phyloP scores from a whole-genome alignment of 2,888 invertebrate species.

The Odontocerum albicorne region DNA sequence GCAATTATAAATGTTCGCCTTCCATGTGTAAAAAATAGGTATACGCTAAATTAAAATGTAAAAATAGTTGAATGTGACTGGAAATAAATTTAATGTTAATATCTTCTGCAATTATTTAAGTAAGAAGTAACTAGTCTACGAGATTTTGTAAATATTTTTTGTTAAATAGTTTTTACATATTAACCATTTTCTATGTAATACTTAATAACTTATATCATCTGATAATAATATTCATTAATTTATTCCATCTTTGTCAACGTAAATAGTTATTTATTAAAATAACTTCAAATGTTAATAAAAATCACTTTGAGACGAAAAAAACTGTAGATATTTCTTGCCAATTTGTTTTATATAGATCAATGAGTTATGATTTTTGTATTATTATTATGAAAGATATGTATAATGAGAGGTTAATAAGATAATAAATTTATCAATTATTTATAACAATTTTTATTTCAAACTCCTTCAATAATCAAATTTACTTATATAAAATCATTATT shows the following conservation, averaged over 20 bases:
- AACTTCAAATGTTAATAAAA: conserved; percentile 28
- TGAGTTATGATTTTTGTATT: conserved; percentile 26
- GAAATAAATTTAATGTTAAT: conserved; percentile 1
- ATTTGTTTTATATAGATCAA: conserved; percentile 27
- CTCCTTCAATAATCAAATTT: neutral
- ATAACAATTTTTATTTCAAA: too few relatives aligned
- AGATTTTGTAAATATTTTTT: conserved; percentile 31
- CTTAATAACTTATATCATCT: conserved; percentile 33
- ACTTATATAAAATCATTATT: neutral
- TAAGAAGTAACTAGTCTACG: conserved; percentile 22
- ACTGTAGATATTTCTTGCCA: conserved; percentile 31
- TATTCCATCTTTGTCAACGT: conserved; percentile 29
- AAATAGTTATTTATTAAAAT: conserved; percentile 31
- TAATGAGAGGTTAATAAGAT: conserved; percentile 34
- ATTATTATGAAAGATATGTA: conserved; percentile 32
- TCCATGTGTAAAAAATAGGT: conserved; percentile 8
- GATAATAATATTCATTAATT: conserved; percentile 33
- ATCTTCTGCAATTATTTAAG: conserved; percentile 6
- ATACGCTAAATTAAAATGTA: neutral
- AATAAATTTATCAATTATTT: conserved; percentile 37
- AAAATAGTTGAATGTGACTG: conserved; percentile 2
- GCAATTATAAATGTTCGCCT: conserved; percentile 19
- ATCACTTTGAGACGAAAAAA: conserved; percentile 18
- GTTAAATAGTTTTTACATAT: conserved; percentile 30
- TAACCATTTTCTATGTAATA: conserved; percentile 31